Conservation (phyloP, 1,140 invertebrate species). For the Drosophila watanabei region DNA sequence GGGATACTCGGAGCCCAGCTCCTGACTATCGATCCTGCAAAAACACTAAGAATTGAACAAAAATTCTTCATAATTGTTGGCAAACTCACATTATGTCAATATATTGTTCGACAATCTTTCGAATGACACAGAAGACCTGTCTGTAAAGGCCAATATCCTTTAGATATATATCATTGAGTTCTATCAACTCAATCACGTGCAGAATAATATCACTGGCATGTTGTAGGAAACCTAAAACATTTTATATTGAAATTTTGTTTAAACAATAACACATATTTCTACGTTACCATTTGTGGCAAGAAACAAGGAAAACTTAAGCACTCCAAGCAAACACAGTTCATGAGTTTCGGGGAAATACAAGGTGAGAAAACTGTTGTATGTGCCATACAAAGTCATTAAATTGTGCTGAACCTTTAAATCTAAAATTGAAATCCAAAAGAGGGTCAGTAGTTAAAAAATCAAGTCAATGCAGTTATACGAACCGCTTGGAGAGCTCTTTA, state of each 20-base stretch:
- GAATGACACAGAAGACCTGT: slow-evolving; percentile 21
- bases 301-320: slow-evolving; percentile 49
- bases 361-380: slow-evolving; percentile 48
- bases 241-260: not conserved
- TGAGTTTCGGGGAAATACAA: slow-evolving; percentile 42
- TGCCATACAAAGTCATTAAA: slow-evolving; percentile 44
- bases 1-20: slow-evolving; percentile 16
- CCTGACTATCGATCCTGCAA: slow-evolving; percentile 1
- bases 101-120: slow-evolving; percentile 42
- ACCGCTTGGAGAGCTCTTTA: slow-evolving; percentile 11
- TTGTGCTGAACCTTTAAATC: slow-evolving; percentile 14
- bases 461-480: not conserved
- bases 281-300: slow-evolving; percentile 43
- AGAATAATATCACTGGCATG: slow-evolving; percentile 47
- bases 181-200: slow-evolving; percentile 6
- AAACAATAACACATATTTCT: not conserved
- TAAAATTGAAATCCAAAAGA: not conserved
- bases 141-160: slow-evolving; percentile 14
- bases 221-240: slow-evolving; percentile 45
- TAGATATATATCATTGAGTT: not conserved
- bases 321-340: slow-evolving; percentile 25
- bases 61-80: not conserved
- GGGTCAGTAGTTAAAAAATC: not conserved
- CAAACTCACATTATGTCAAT: slow-evolving; percentile 42
- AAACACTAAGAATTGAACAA: not conserved